A percentile compares a stretch with the other conserved stretches of the same genome.
Evolutionary conservation across 2,797 vertebrate genomes (phyloP).

Genomic region (Molothrus ater): DNA sequence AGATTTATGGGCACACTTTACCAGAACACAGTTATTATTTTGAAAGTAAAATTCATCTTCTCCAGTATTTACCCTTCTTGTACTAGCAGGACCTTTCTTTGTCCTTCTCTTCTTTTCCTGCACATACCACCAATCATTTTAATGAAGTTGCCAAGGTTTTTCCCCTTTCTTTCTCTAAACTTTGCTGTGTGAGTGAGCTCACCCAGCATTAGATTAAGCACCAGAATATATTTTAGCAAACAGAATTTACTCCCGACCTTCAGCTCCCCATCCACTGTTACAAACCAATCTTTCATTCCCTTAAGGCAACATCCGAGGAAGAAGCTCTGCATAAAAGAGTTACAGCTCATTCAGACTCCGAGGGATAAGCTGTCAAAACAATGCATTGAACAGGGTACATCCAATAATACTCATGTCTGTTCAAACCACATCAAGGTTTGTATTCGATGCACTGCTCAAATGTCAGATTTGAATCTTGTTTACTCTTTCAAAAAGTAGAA

Average conservation of each 20-base stretch:
- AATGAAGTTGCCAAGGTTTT: constrained; percentile 45
- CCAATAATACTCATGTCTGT: not conserved
- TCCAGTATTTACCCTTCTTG: not conserved
- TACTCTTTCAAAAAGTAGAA: not conserved
- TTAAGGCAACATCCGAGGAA: not conserved
- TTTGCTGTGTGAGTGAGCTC: not conserved
- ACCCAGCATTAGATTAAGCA: constrained; percentile 25
- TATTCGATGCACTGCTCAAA: not conserved
- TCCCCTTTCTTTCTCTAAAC: not conserved
- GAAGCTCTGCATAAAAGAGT: not conserved
- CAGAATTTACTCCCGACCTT: constrained; percentile 26
- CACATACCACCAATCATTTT: constrained; percentile 17
- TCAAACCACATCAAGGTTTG: not conserved
- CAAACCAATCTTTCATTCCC: constrained; percentile 22
- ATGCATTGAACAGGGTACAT: not conserved
- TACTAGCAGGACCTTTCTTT: not conserved
- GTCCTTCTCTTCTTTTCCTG: constrained; percentile 4
- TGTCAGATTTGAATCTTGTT: not conserved
- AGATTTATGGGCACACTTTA: constrained; percentile 20
- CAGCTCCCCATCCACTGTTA: not conserved
- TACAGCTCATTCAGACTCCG: not conserved
- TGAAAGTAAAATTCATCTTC: constrained; percentile 26
- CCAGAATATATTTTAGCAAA: constrained; percentile 12
- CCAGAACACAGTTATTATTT: constrained; percentile 5
- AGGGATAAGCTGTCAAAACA: constrained; percentile 6